Evolutionary conservation across 2,888 invertebrate genomes (phyloP), one percentile per base, ranked within the genome.

Genomic region (Hirtodrosophila histrioides): DNA sequence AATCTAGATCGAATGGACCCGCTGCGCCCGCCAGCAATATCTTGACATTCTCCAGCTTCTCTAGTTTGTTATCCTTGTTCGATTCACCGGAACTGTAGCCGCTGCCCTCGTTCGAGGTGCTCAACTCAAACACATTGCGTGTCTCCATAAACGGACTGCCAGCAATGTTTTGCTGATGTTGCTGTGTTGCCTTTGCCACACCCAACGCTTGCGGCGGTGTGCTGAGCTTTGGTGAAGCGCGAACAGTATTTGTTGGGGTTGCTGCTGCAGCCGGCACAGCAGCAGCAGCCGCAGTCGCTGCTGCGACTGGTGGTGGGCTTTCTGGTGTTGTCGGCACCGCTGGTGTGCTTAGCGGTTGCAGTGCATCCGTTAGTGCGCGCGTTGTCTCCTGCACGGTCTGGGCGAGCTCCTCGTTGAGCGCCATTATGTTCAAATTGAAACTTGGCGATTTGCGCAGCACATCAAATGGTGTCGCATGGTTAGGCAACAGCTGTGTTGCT

Each of bases 391-490:
- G 91, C 5, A 91, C 90, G 0, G 90, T 91, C 55, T 91, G 90
- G 0, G 90, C 90, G 31, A 91, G 67, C 44, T 91, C 91, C 62
- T 91, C 91, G 36, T 91, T 90, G 0, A 91, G 70, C 0, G 91
- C 91, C 11, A 88, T 89, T 3, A 91, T 89, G 48, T 91, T 90
- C 27, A 92, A 64, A 75, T 92, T 92, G 44, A 91, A 92, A 49
- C 91, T 91, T 10, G 92, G 92, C 5, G 92, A 91, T 75, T 91
- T 92, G 5, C 91, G 81, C 10, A 92, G 40, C 0, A 84, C 89
- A 80, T 92, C 92, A 37, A 94, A 94, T 51, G 93, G 93, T 55
- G 83, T 85, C 17, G 85, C 68, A 54, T 56, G 69, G 4, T 51
- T 31, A 7, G 68, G 68, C 1, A 51, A 43, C 2, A 67, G 35